phyloP scores from a whole-genome alignment of 2,888 invertebrate species.

The Odontocolon sp. region DNA sequence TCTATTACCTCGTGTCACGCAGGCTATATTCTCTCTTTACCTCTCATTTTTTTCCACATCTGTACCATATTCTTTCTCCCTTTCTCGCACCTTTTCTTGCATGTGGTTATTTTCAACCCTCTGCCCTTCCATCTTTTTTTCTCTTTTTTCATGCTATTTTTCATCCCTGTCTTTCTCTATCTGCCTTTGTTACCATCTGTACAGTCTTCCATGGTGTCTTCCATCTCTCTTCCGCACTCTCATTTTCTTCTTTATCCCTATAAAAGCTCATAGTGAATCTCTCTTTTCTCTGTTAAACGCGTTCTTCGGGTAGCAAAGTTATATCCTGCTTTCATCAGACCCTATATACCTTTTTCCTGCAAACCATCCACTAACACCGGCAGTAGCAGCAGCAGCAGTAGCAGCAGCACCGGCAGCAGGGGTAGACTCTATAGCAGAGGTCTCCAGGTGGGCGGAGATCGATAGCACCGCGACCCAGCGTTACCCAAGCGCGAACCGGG shows the following conservation, averaged over 20 bases:
- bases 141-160: conserved; percentile 4
- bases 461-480: conserved; percentile 79
- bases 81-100: conserved; percentile 16
- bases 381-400: neutral
- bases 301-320: neutral
- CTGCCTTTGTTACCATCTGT: conserved; percentile 13
- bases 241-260: neutral
- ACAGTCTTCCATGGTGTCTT: conserved; percentile 7
- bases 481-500: conserved; percentile 74
- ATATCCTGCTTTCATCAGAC: conserved; percentile 37
- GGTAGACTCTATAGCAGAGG: conserved; percentile 66
- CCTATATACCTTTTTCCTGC: conserved; percentile 52
- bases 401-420: conserved; percentile 43
- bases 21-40: conserved; percentile 24
- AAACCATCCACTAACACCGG: conserved; percentile 34
- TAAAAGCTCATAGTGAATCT: conserved; percentile 29
- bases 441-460: conserved; percentile 77
- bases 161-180: conserved; percentile 15
- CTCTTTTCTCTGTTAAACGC: neutral
- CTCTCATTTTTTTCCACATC: neutral
- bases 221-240: conserved; percentile 12
- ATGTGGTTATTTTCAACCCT: conserved; percentile 29
- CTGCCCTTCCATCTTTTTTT: neutral
- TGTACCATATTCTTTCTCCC: no score
- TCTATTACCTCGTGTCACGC: conserved; percentile 55